Evolutionary conservation across 2,797 vertebrate species (phyloP).

Genomic region (Crossoptilon crossoptilon): DNA sequence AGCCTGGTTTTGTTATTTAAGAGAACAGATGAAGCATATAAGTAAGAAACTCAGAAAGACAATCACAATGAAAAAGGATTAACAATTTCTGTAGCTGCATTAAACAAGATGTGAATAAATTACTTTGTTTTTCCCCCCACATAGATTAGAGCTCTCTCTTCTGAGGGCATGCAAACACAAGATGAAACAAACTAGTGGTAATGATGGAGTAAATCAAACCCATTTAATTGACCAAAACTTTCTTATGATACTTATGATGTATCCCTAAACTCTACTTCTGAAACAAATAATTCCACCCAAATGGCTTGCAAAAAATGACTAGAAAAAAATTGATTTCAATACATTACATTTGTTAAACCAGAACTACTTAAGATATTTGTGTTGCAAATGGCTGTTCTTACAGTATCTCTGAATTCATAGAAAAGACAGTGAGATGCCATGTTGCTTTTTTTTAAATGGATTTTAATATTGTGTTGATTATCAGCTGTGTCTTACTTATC

Average conservation of each 20-base stretch:
- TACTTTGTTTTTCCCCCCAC: neutral
- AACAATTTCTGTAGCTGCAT: neutral
- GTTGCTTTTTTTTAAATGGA: neutral
- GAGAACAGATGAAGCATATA: neutral
- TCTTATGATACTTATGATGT: neutral
- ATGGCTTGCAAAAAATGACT: neutral
- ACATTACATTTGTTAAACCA: neutral
- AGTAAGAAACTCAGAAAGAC: neutral
- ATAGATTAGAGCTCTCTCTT: neutral
- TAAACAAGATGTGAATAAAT: slow-evolving; percentile 19
- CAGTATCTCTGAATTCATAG: neutral
- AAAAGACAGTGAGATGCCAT: neutral
- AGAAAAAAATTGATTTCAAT: neutral
- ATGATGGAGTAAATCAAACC: neutral
- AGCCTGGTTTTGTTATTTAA: neutral
- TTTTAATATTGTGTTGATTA: neutral
- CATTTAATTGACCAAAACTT: neutral
- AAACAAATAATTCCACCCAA: neutral
- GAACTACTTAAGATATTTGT: slow-evolving; percentile 14
- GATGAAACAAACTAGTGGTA: neutral
- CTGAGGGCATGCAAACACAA: neutral
- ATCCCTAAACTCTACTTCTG: neutral
- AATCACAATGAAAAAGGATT: neutral
- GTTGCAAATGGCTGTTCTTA: neutral
- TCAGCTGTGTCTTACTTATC: neutral